Evolutionary conservation across 2,113 vertebrate species (phyloP), one percentile per base, ranked within the genome.

Genomic region (Thalassoma bifasciatum): DNA sequence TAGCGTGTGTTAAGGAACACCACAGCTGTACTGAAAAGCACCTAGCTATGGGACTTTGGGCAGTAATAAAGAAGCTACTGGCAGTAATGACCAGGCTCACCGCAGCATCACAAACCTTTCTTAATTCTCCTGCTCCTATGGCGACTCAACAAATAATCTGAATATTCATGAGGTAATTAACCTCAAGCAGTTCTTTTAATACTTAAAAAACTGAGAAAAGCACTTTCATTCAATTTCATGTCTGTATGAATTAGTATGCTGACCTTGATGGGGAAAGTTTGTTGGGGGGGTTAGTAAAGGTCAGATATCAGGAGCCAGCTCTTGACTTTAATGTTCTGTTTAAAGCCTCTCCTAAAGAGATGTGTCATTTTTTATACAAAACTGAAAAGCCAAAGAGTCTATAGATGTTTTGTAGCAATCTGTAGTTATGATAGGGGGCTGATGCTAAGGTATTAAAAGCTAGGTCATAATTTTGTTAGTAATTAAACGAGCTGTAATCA

Each of bases 1-100:
- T 81, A 56, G 40, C 52, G 46, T 63, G 36, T 36, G 51, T 61
- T 75, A 34, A 60, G 77, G 76, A 85, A 58, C n/a, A n/a, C 51
- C 37, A 62, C 71, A 68, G 60, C 57, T 67, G 47, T 64, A 59
- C 58, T 44, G 11, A 49, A 53, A 54, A 65, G 68, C 56, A 42
- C 44, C 16, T 19, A 51, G 51, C 64, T 58, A 14, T 52, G 38
- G 60, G 71, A 71, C 23, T 44, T 13, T 54, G n/a, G 22, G 22
- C 16, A 12, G 56, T 63, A 22, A 77, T 62, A 57, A 75, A 44
- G 19, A 66, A 82, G 44, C 64, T 26, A 57, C 22, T n/a, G 12
- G 46, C 37, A 40, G 17, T 75, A 57, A 77, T 62, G 26, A 23
- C 44, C 46, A 22, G 21, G 13, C 13, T 17, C 42, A 63, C 16